Base-by-base conservation (phyloP, 2,113 vertebrate genomes). In the Poeciliopsis prolifica region DNA sequence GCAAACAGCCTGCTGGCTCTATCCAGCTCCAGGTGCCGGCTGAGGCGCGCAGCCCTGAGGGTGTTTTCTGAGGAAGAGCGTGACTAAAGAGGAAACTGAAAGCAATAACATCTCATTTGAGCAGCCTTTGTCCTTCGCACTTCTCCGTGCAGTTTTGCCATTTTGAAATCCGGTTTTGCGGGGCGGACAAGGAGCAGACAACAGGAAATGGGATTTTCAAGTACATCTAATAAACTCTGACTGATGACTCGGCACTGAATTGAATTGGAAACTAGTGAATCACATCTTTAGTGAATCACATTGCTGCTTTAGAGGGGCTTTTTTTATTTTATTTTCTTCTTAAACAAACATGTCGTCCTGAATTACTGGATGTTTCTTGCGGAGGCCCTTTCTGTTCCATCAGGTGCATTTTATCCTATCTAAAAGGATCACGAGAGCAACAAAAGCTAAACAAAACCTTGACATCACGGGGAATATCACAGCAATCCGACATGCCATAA, bases 381-480 rank as follows among this genome's bases (percentile, higher is more conserved):
- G 54, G 72, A 60, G 1, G 40, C 15, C 71, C 35, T 65, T 69
- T 81, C 22, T 76, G 61, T 78, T 82, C 71, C 67, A 72, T 40
- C 65, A 19, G 33, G 62, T 54, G 51, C 2, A n/a, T n/a, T 54
- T 54, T 54, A 54, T 54, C n/a, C 68, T 29, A 71, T 58, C 76
- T 13, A 17, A 70, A 79, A 80, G 51, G 29, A 70, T 70, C 68
- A n/a, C 2, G 17, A 70, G 75, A 66, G 64, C 15, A 48, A 48
- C 81, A 22, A 87, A 79, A 85, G 75, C 78, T 75, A 78, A 48
- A 19, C 81, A 79, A 77, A 78, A 75, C 65, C 87, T 79, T 86
- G 84, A 77, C 79, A 86, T 81, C 40, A 35, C 64, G 60, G 22
- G 65, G 77, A 73, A 79, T 72, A 86, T 54, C 75, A 65, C 35